A percentile compares a stretch with the other conserved stretches of the same genome.
phyloP scores from a whole-genome alignment of 1,140 invertebrate genomes.

The Rhynchophorus ferrugineus region DNA sequence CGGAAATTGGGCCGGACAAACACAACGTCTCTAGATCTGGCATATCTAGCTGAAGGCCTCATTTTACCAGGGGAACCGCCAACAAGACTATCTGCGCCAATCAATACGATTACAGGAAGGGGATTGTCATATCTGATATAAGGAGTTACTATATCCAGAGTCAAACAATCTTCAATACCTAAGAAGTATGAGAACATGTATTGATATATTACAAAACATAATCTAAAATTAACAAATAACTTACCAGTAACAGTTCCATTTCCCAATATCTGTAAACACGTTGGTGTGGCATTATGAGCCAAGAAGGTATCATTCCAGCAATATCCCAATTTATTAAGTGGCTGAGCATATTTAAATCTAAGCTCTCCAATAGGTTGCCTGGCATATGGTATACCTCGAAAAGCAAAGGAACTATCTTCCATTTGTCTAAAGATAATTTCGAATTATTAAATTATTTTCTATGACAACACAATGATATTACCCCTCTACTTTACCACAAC shows the following conservation, averaged over 20 bases:
- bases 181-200: not conserved
- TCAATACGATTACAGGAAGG: constrained; percentile 71
- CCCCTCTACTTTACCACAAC: constrained; percentile 74
- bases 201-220: constrained; percentile 1
- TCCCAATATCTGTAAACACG: constrained; percentile 59
- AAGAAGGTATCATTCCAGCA: constrained; percentile 74
- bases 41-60: constrained; percentile 41
- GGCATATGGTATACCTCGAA: constrained; percentile 80
- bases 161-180: constrained; percentile 66
- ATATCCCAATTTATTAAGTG: constrained; percentile 55
- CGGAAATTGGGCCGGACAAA: constrained; percentile 78
- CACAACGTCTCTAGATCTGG: constrained; percentile 64
- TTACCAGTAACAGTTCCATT: constrained; percentile 56
- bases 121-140: constrained; percentile 64
- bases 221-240: not conserved
- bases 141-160: constrained; percentile 69
- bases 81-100: constrained; percentile 67
- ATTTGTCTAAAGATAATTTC: too few relatives aligned
- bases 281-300: constrained; percentile 56
- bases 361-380: constrained; percentile 61
- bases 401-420: constrained; percentile 69
- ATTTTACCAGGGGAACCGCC: constrained; percentile 59
- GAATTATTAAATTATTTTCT: too few relatives aligned
- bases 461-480: constrained; percentile 28
- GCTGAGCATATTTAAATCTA: constrained; percentile 65